Conservation (phyloP, 2,797 vertebrate genomes). For the Cynodonichthys magdalenae region DNA sequence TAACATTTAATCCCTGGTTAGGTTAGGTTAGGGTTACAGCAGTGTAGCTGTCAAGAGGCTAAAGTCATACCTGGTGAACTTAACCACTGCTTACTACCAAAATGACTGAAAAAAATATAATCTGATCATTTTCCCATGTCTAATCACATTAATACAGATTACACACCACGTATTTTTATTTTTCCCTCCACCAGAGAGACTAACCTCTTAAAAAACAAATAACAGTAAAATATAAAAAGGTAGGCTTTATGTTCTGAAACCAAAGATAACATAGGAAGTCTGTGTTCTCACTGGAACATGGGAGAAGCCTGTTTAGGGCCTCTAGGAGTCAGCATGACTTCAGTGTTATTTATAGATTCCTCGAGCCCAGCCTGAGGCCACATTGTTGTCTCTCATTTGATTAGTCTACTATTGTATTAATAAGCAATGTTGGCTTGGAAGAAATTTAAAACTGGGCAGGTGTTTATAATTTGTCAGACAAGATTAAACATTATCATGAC, state of each 20-base stretch:
- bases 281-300: constrained; percentile 17
- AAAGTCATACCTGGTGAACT: no score
- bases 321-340: constrained; percentile 57
- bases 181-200: background rate
- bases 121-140: background rate
- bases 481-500: constrained; percentile 35
- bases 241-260: background rate
- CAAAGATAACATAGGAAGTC: constrained; percentile 20
- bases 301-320: constrained; percentile 42
- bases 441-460: constrained; percentile 18
- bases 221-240: no score
- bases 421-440: constrained; percentile 38
- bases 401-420: constrained; percentile 72
- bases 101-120: background rate
- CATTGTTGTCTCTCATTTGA: constrained; percentile 74
- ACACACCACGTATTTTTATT: background rate
- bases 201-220: background rate
- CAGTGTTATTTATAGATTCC: constrained; percentile 67
- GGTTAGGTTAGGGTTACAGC: no score
- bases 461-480: constrained; percentile 35
- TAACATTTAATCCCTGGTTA: no score
- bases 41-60: no score
- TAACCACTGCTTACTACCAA: no score
- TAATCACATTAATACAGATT: background rate
- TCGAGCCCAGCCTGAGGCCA: constrained; percentile 59